Evolutionary conservation across 1,140 invertebrate species (phyloP).

Genomic region (Globodera ellingtonae): DNA sequence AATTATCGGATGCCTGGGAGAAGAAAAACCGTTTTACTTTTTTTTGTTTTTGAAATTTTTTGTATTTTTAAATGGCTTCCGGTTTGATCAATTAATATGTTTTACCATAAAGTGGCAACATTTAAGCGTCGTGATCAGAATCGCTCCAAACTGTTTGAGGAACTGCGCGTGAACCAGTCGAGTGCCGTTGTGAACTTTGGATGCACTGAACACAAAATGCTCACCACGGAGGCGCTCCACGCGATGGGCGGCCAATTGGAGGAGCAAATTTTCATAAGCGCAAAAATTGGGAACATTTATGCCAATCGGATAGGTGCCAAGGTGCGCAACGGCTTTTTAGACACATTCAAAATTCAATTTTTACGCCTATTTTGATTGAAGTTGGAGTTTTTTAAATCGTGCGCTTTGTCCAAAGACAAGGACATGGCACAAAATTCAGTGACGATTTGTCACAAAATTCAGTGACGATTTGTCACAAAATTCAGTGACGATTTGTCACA

Average conservation of each 20-base stretch:
- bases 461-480: too few species aligned
- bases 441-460: not conserved
- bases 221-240: not conserved
- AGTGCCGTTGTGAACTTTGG: not conserved
- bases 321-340: not conserved
- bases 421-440: too few species aligned
- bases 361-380: too few species aligned
- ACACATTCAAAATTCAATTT: too few species aligned
- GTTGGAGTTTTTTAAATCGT: too few species aligned
- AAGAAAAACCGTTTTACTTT: too few species aligned
- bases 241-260: not conserved
- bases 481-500: too few species aligned
- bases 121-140: not conserved
- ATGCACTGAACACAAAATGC: not conserved
- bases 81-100: too few species aligned
- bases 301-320: not conserved
- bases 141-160: not conserved
- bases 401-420: too few species aligned
- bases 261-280: not conserved
- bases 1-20: not conserved
- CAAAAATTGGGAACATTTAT: slow-evolving; percentile 2
- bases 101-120: too few species aligned
- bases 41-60: not conserved
- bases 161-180: not conserved
- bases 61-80: too few species aligned